Conservation (phyloP, 35 echinoderm and acorn worm species). For the Stichopus chloronotus region DNA sequence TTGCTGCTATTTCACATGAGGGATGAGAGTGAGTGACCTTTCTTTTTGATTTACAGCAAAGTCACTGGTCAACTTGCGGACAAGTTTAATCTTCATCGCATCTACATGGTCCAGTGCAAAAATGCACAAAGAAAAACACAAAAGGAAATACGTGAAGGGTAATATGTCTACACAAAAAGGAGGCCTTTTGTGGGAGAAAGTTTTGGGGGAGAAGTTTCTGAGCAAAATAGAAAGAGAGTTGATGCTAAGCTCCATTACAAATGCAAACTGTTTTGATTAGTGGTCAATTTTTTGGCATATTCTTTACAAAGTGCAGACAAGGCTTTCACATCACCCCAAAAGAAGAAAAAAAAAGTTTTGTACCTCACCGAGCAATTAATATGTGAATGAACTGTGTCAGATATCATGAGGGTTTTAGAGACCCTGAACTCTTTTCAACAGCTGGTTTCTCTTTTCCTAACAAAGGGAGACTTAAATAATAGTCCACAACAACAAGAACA, state of each 20-base stretch:
- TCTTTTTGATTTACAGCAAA: not conserved
- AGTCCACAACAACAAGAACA: no score
- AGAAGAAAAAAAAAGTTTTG: not conserved
- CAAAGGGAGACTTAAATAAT: no score
- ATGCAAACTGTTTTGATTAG: conserved; percentile 8
- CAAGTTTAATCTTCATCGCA: conserved; percentile 7
- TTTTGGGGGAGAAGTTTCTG: not conserved
- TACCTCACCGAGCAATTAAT: not conserved
- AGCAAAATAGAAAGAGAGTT: not conserved
- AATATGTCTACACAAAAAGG: not conserved
- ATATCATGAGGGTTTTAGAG: not conserved
- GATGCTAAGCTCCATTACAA: not conserved
- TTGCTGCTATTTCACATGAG: not conserved
- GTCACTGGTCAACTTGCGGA: not conserved
- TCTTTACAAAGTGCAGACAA: not conserved
- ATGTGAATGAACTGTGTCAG: not conserved
- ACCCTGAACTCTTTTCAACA: no score
- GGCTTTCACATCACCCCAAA: not conserved
- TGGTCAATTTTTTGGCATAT: conserved; percentile 11
- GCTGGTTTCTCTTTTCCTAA: no score
- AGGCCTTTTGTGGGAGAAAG: not conserved
- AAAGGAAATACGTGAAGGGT: not conserved
- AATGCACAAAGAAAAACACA: no score
- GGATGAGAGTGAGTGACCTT: not conserved
- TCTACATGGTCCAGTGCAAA: not conserved